phyloP scores from a whole-genome alignment of 2,797 vertebrate species.

The Florisuga fusca region DNA sequence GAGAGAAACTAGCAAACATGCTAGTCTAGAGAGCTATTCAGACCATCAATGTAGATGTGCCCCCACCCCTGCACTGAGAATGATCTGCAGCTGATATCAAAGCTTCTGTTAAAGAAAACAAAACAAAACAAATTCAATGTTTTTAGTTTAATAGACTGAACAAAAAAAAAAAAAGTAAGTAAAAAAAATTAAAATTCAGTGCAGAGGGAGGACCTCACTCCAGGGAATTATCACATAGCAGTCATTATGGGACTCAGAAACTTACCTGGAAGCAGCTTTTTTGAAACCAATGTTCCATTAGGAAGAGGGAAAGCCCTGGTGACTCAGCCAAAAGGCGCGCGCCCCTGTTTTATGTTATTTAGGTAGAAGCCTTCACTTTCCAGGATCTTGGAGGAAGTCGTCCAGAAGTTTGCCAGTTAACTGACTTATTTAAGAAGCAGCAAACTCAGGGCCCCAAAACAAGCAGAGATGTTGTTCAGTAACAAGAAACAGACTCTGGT shows the following conservation, averaged over 20 bases:
- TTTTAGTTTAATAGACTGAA: conserved; percentile 82
- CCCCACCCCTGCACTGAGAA: conserved; percentile 84
- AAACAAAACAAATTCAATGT: conserved; percentile 82
- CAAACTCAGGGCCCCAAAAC: conserved; percentile 86
- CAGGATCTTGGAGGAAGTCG: conserved; percentile 85
- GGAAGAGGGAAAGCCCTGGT: conserved; percentile 86
- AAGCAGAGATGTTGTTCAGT: conserved; percentile 87
- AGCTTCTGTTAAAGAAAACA: conserved; percentile 86
- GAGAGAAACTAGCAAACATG: conserved; percentile 75
- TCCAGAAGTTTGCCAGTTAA: conserved; percentile 83
- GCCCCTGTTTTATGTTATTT: conserved; percentile 83
- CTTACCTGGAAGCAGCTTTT: conserved; percentile 85
- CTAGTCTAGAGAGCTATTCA: conserved; percentile 80
- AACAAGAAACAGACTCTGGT: conserved; percentile 98
- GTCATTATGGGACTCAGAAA: conserved; percentile 76
- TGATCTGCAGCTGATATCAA: conserved; percentile 83
- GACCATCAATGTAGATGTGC: conserved; percentile 76
- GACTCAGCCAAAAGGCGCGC: conserved; percentile 85
- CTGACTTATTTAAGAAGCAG: conserved; percentile 79
- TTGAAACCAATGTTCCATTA: conserved; percentile 85
- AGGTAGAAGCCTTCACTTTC: conserved; percentile 86
- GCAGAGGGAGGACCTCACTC: conserved; percentile 76
- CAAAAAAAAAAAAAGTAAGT: conserved; percentile 41
- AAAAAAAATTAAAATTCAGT: conserved; percentile 53
- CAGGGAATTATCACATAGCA: conserved; percentile 74